A percentile compares a stretch with the other conserved stretches of the same genome.
phyloP scores from a whole-genome alignment of 2,797 vertebrate genomes.

The Pelodytes ibericus region DNA sequence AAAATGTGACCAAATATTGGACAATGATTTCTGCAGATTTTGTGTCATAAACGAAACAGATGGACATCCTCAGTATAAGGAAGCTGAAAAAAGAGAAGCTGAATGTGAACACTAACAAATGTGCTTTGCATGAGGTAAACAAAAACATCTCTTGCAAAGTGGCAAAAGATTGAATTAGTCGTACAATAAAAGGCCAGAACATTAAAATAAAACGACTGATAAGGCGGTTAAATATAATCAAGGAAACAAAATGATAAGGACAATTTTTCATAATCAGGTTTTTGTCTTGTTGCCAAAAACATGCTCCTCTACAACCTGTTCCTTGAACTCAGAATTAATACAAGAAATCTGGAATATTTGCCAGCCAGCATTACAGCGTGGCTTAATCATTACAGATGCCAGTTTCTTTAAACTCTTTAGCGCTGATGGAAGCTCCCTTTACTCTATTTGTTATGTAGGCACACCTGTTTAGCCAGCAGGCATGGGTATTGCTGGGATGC shows the following conservation, averaged over 20 bases:
- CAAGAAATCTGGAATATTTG: conserved; percentile 42
- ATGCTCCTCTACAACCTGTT: conserved; percentile 41
- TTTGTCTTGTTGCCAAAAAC: conserved; percentile 46
- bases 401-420: conserved; percentile 53
- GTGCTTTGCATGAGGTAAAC: conserved; percentile 16
- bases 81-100: conserved; percentile 8
- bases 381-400: conserved; percentile 47
- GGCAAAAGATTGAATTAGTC: conserved; percentile 42
- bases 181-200: conserved; percentile 27
- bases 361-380: conserved; percentile 38
- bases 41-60: conserved; percentile 41
- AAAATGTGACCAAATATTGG: neutral
- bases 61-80: conserved; percentile 22
- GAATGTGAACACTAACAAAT: conserved; percentile 30
- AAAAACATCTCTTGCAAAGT: conserved; percentile 32
- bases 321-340: conserved; percentile 38
- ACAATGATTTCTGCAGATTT: conserved; percentile 10
- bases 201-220: conserved; percentile 30
- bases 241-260: conserved; percentile 38
- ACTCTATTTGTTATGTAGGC: conserved; percentile 37
- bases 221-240: conserved; percentile 44
- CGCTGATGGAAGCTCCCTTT: conserved; percentile 42
- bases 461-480: conserved; percentile 54
- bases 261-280: conserved; percentile 49
- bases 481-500: conserved; percentile 27